Evolutionary conservation across 2,797 vertebrate genomes (phyloP).

Genomic region (Semaprochilodus insignis): DNA sequence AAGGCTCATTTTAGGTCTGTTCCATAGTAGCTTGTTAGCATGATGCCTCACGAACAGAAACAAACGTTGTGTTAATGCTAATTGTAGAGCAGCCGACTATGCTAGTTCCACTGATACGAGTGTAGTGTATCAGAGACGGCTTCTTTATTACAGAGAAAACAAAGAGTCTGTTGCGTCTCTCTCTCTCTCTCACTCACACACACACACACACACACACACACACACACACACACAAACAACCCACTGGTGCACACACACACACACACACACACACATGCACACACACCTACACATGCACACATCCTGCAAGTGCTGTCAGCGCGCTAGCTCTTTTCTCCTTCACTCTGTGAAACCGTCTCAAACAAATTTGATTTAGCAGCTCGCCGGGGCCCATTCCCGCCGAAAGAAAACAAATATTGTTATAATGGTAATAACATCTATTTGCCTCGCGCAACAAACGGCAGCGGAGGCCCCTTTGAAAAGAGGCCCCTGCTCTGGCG

Average conservation of each 20-base stretch:
- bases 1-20: no score
- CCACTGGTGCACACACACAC: slow-evolving; percentile 20
- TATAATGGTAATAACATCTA: slow-evolving; percentile 86
- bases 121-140: neutral
- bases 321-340: slow-evolving; percentile 60
- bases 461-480: slow-evolving; percentile 71
- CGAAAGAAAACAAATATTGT: slow-evolving; percentile 85
- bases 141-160: slow-evolving; percentile 15
- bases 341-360: slow-evolving; percentile 66
- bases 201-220: slow-evolving; percentile 29
- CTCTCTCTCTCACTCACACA: slow-evolving; percentile 16
- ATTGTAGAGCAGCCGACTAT: slow-evolving; percentile 15
- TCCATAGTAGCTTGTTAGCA: no score
- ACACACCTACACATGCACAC: slow-evolving; percentile 60
- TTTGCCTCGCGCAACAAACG: slow-evolving; percentile 75
- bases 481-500: slow-evolving; percentile 68
- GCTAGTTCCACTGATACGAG: neutral
- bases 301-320: neutral
- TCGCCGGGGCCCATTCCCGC: slow-evolving; percentile 66
- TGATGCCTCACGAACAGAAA: no score
- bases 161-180: slow-evolving; percentile 16
- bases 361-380: slow-evolving; percentile 84
- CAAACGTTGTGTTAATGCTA: neutral
- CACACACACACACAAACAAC: neutral
- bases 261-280: slow-evolving; percentile 59